A percentile compares a stretch with the other conserved stretches of the same genome.
These are phyloP conservation scores for Meriones psammophilus DNA, from an alignment of 2,797 vertebrate species.

Conservation along the genomic window DNA sequence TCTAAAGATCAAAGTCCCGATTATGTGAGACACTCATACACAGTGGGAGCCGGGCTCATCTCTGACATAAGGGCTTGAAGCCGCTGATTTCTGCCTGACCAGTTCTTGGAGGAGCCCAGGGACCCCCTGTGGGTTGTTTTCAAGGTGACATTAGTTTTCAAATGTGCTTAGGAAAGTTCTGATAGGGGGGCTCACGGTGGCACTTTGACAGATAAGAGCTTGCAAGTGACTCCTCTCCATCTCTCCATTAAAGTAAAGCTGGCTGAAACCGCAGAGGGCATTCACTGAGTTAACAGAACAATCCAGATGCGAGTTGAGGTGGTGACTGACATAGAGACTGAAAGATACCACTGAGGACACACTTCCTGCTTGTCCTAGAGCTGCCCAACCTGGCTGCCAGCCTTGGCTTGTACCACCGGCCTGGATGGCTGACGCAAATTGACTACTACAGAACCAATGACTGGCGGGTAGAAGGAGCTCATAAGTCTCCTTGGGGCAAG, in stretches of 20 bases:
- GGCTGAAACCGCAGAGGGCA: background rate
- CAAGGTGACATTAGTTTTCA: conserved; percentile 40
- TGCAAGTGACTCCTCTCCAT: background rate
- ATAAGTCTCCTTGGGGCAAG: background rate
- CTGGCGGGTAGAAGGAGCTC: background rate
- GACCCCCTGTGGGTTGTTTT: conserved; percentile 3
- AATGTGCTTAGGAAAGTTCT: conserved; percentile 21
- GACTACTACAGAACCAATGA: background rate
- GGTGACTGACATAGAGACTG: background rate
- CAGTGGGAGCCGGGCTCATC: conserved; percentile 47
- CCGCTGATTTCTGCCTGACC: background rate
- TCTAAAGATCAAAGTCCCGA: conserved; percentile 63
- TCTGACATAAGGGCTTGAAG: conserved; percentile 9
- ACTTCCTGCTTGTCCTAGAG: background rate
- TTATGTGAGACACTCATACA: conserved; percentile 45
- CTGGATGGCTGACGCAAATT: background rate
- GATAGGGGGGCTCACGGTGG: background rate
- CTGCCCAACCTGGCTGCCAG: background rate
- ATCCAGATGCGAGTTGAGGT: background rate
- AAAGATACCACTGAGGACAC: background rate
- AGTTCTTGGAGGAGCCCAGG: background rate
- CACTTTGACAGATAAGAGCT: conserved; percentile 48
- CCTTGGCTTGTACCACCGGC: background rate
- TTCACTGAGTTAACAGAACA: conserved; percentile 4
- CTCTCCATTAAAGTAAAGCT: background rate